These are phyloP conservation scores for Dolichomitus sp. DNA, from an alignment of 2,888 invertebrate species.

Conservation along the genomic window DNA sequence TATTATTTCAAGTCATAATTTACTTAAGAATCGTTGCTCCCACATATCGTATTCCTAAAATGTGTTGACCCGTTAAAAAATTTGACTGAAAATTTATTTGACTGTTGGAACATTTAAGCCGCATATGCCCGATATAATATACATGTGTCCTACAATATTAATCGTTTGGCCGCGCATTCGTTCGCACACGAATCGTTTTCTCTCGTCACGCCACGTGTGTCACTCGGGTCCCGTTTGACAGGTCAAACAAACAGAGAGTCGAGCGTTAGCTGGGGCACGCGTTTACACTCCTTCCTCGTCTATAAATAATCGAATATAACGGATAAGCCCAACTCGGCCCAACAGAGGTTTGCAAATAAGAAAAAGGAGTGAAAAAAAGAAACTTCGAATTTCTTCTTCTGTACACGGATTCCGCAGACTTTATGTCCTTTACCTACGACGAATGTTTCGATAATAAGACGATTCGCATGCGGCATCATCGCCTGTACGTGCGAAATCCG, in stretches of 20 bases:
- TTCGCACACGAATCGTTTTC: constrained; percentile 68
- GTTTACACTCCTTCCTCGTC: constrained; percentile 4
- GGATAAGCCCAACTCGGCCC: background rate
- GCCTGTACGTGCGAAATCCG: constrained; percentile 66
- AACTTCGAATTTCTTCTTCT: constrained; percentile 3
- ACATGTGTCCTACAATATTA: background rate
- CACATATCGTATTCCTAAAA: background rate
- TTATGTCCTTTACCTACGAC: constrained; percentile 45
- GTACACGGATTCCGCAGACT: constrained; percentile 36
- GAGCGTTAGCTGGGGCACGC: constrained; percentile 54
- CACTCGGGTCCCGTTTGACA: constrained; percentile 72
- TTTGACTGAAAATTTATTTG: background rate
- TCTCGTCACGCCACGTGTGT: constrained; percentile 64
- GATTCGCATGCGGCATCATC: constrained; percentile 70
- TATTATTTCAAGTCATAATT: constrained; percentile 14
- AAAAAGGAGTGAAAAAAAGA: background rate
- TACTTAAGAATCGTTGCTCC: background rate
- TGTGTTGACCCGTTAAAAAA: background rate
- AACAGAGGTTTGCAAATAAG: background rate
- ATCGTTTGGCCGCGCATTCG: background rate
- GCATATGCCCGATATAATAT: constrained; percentile 1
- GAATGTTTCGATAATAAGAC: constrained; percentile 67
- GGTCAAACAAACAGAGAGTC: constrained; percentile 82
- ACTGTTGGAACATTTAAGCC: background rate
- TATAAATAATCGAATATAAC: constrained; percentile 35